These are phyloP conservation scores for Diabrotica undecimpunctata DNA, from an alignment of 1,140 invertebrate species.

Conservation along the genomic window DNA sequence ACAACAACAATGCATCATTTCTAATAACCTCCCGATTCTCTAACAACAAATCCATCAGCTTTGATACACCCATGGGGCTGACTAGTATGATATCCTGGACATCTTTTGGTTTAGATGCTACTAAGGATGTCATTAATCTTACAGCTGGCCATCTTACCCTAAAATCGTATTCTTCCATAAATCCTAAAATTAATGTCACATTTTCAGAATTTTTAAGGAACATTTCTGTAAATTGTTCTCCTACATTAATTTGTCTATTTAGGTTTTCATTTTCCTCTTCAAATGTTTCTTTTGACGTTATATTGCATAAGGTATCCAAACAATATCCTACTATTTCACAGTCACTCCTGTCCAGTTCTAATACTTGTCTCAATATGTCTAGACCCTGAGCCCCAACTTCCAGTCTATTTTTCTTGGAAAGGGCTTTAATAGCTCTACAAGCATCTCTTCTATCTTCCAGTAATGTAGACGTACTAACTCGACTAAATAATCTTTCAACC, in stretches of 20 bases:
- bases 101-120: slow-evolving; percentile 80
- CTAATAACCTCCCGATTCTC: slow-evolving; percentile 94
- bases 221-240: slow-evolving; percentile 97
- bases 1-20: slow-evolving; percentile 91
- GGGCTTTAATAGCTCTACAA: slow-evolving; percentile 87
- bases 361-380: slow-evolving; percentile 76
- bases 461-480: slow-evolving; percentile 87
- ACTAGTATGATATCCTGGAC: slow-evolving; percentile 93
- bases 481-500: slow-evolving; percentile 90
- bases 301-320: slow-evolving; percentile 87
- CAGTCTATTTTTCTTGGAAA: slow-evolving; percentile 89
- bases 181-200: slow-evolving; percentile 76
- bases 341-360: slow-evolving; percentile 81
- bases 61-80: slow-evolving; percentile 95
- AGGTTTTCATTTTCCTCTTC: slow-evolving; percentile 70
- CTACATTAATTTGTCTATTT: slow-evolving; percentile 54
- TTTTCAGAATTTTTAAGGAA: slow-evolving; percentile 91
- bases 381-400: slow-evolving; percentile 96
- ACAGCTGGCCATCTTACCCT: slow-evolving; percentile 84
- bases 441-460: slow-evolving; percentile 95
- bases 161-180: slow-evolving; percentile 96
- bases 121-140: slow-evolving; percentile 76
- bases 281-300: slow-evolving; percentile 80
- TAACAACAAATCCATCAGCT: slow-evolving; percentile 92
- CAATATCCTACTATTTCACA: slow-evolving; percentile 89